Percentiles rank a stretch among this genome's conserved stretches.
Evolutionary conservation across 2,113 vertebrate species (phyloP).

Genomic region (Epinephelus lanceolatus): DNA sequence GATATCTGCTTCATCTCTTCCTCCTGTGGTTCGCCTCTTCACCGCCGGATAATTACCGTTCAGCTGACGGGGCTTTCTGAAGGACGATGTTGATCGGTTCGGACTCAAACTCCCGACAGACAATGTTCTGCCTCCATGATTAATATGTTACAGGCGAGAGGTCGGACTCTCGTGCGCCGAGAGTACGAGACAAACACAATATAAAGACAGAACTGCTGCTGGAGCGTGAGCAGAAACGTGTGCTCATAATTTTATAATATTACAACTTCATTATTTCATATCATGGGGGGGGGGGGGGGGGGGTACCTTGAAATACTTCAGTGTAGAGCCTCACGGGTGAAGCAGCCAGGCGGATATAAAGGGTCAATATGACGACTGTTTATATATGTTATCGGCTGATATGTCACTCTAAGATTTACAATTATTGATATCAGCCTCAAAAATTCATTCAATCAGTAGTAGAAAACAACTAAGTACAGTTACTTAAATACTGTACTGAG

Average conservation of each 20-base stretch:
- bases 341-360: no score
- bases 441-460: no score
- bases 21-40: constrained; percentile 51
- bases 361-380: no score
- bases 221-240: background rate
- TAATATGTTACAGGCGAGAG: constrained; percentile 33
- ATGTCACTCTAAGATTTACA: no score
- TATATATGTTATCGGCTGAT: no score
- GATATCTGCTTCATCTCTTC: constrained; percentile 68
- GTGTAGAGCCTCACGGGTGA: no score
- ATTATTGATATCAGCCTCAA: no score
- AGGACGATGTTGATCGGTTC: constrained; percentile 49
- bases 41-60: constrained; percentile 64
- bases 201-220: background rate
- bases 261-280: background rate
- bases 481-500: no score
- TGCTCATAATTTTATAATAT: background rate
- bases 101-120: constrained; percentile 49
- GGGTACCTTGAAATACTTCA: no score
- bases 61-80: constrained; percentile 59
- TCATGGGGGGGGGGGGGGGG: no score
- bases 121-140: constrained; percentile 16
- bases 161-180: background rate
- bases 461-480: no score
- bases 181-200: background rate